Evolutionary conservation across 2,888 invertebrate species (phyloP).

Genomic region (Diplazon laetatorius): DNA sequence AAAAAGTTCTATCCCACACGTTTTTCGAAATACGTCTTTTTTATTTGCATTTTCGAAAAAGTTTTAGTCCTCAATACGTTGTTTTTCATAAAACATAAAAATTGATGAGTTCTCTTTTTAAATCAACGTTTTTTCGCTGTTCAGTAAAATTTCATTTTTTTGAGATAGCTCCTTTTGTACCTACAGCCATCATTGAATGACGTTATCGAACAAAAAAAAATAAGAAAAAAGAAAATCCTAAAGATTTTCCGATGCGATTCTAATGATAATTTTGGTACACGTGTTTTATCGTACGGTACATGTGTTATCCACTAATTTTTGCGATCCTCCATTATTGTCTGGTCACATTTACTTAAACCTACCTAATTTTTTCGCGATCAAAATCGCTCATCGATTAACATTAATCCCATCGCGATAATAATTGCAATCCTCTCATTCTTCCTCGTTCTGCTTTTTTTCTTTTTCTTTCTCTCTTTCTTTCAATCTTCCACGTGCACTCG

Average conservation of each 20-base stretch:
- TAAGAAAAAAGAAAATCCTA: conserved; percentile 25
- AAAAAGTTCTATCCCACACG: background rate
- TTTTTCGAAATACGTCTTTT: too few species aligned
- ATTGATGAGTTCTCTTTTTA: too few species aligned
- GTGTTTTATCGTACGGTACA: conserved; percentile 60
- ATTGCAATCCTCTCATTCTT: conserved; percentile 5
- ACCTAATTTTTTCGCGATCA: conserved; percentile 71
- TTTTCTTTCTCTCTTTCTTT: conserved; percentile 16
- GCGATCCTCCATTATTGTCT: conserved; percentile 79
- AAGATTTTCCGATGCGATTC: conserved; percentile 22
- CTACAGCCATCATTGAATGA: background rate
- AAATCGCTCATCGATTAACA: conserved; percentile 34
- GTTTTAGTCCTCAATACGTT: too few species aligned
- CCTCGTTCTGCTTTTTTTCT: too few species aligned
- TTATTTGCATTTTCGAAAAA: too few species aligned
- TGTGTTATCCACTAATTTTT: conserved; percentile 71
- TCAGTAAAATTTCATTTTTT: too few species aligned
- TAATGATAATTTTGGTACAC: conserved; percentile 43
- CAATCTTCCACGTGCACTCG: conserved; percentile 34
- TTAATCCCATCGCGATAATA: conserved; percentile 31
- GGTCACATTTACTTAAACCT: conserved; percentile 80
- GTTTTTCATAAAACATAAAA: too few species aligned
- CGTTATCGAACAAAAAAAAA: conserved; percentile 10
- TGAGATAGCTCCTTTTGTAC: too few species aligned
- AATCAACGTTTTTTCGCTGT: too few species aligned